Evolutionary conservation across 2,888 invertebrate genomes (phyloP).

Genomic region (Ormia ochracea): DNA sequence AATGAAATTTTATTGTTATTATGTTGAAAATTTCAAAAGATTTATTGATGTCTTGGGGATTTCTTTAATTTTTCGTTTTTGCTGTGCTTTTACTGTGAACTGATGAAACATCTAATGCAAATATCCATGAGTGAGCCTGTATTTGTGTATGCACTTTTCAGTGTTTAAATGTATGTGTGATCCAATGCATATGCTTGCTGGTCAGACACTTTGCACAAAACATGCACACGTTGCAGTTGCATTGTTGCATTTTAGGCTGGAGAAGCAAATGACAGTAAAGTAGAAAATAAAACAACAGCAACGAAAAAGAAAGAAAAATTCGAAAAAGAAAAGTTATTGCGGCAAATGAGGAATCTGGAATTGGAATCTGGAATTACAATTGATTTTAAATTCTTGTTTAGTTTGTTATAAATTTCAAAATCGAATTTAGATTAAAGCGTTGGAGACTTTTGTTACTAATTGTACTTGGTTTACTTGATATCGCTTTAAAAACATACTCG

Average conservation of each 20-base stretch:
- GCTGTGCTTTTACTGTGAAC: constrained; percentile 14
- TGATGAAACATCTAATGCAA: constrained; percentile 24
- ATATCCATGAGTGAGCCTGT: not conserved
- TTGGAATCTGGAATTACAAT: too few relatives aligned
- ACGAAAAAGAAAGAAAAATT: too few relatives aligned
- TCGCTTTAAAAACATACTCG: not conserved
- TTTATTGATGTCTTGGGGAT: constrained; percentile 62
- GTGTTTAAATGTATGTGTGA: not conserved
- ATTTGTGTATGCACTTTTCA: not conserved
- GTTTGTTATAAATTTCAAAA: too few relatives aligned
- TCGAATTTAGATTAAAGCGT: not conserved
- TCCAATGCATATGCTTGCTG: not conserved
- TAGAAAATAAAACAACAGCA: not conserved
- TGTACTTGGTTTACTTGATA: not conserved
- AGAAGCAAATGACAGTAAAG: not conserved
- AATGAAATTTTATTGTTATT: constrained; percentile 32
- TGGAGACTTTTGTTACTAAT: not conserved
- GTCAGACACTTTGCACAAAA: not conserved
- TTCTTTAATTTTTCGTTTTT: constrained; percentile 37
- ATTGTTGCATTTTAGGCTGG: not conserved
- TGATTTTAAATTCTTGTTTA: not conserved
- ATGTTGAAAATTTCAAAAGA: constrained; percentile 45
- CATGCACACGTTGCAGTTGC: constrained; percentile 7
- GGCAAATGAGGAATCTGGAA: not conserved
- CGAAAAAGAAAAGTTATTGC: too few relatives aligned